Conservation (phyloP, 2,113 vertebrate genomes). For the Odontesthes bonariensis region DNA sequence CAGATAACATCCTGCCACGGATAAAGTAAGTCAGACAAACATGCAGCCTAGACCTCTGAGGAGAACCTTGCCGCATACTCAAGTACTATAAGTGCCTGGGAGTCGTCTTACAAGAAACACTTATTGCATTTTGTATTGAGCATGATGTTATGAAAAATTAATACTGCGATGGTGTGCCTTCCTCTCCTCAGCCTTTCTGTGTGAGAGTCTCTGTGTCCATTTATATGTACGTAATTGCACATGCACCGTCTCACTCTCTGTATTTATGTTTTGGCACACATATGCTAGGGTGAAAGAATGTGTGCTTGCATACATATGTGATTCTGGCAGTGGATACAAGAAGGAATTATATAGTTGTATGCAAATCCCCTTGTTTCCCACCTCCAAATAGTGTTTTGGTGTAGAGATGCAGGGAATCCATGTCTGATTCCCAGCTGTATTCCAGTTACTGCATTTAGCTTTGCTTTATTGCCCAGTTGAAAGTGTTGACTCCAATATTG, state of each 20-base stretch:
- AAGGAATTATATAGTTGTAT: slow-evolving; percentile 37
- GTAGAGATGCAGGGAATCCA: slow-evolving; percentile 30
- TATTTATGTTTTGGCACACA: slow-evolving; percentile 35
- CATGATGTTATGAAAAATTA: slow-evolving; percentile 87
- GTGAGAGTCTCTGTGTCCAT: slow-evolving; percentile 34
- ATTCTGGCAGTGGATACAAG: slow-evolving; percentile 7
- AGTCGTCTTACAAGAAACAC: slow-evolving; percentile 86
- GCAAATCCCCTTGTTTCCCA: slow-evolving; percentile 45
- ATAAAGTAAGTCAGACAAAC: slow-evolving; percentile 74
- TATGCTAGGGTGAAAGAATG: slow-evolving; percentile 24
- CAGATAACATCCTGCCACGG: slow-evolving; percentile 69
- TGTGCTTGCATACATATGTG: slow-evolving; percentile 16
- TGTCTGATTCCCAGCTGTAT: slow-evolving; percentile 54
- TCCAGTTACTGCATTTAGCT: slow-evolving; percentile 72
- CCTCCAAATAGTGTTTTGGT: slow-evolving; percentile 58
- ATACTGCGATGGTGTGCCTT: slow-evolving; percentile 73
- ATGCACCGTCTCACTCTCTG: slow-evolving; percentile 8
- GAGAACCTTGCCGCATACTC: slow-evolving; percentile 74
- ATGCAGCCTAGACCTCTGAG: slow-evolving; percentile 62
- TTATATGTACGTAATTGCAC: slow-evolving; percentile 30
- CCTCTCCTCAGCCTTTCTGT: slow-evolving; percentile 58
- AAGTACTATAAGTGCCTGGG: slow-evolving; percentile 83
- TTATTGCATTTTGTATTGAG: slow-evolving; percentile 87
- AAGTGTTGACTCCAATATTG: slow-evolving; percentile 80
- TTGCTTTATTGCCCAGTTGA: slow-evolving; percentile 63